Conservation (phyloP, 2,113 vertebrate genomes). For the Butastur rufipennis region DNA sequence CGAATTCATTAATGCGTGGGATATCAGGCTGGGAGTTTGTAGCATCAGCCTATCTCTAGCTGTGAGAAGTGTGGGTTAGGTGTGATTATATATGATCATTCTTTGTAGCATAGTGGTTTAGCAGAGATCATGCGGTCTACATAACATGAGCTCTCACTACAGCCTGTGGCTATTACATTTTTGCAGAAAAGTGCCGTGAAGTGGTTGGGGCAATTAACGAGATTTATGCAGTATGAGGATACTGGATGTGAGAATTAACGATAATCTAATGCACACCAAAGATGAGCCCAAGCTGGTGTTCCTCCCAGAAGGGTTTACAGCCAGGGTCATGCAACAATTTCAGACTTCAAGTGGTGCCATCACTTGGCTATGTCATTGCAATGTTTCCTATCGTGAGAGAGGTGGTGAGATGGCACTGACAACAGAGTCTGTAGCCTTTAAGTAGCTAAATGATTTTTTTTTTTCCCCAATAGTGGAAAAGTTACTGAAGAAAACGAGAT, state of each 20-base stretch:
- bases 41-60: background rate
- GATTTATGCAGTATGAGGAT: background rate
- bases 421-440: background rate
- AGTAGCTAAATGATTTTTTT: background rate
- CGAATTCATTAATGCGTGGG: background rate
- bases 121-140: background rate
- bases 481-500: background rate
- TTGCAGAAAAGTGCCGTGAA: fast-evolving
- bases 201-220: background rate
- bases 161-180: background rate
- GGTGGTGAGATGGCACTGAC: background rate
- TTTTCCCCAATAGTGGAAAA: background rate
- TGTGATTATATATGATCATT: background rate
- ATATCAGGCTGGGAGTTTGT: background rate
- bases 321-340: background rate
- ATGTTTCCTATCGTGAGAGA: background rate
- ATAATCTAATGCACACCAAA: background rate
- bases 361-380: background rate
- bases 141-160: background rate
- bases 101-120: background rate
- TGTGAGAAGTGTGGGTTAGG: background rate
- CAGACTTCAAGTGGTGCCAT: background rate
- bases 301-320: background rate
- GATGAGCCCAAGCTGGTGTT: background rate
- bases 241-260: background rate